These are phyloP conservation scores for Pomatorhinus ruficollis DNA, from an alignment of 2,113 vertebrate species.

Conservation along the genomic window DNA sequence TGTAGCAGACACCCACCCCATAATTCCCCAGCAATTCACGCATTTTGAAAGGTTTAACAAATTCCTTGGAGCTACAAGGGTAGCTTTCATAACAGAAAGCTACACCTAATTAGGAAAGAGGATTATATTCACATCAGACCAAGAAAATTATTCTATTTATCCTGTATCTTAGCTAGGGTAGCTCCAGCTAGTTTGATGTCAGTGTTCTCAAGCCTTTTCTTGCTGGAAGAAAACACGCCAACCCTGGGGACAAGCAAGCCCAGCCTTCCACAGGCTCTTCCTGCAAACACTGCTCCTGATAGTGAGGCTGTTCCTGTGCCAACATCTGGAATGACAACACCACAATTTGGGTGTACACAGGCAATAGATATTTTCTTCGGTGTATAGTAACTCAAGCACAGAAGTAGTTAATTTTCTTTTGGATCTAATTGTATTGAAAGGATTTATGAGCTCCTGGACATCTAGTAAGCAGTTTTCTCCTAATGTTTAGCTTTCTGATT, in stretches of 20 bases:
- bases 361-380: not conserved
- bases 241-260: not conserved
- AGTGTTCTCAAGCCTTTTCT: not conserved
- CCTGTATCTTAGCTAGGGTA: not conserved
- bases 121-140: not conserved
- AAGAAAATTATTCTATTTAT: not conserved
- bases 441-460: not conserved
- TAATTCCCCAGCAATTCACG: rapidly evolving
- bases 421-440: not conserved
- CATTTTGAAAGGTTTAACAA: not conserved
- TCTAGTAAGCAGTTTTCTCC: not conserved
- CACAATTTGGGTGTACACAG: not conserved
- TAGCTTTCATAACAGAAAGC: not conserved
- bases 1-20: not conserved
- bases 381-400: not conserved
- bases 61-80: not conserved
- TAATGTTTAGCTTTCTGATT: not conserved
- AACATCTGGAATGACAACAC: not conserved
- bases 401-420: not conserved
- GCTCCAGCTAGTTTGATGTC: not conserved
- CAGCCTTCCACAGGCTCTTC: not conserved
- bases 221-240: not conserved
- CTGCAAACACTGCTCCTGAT: not conserved
- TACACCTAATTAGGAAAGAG: not conserved
- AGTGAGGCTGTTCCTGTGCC: not conserved